Evolutionary conservation across 2,888 invertebrate species (phyloP).

Genomic region (Nephrotoma flavescens): DNA sequence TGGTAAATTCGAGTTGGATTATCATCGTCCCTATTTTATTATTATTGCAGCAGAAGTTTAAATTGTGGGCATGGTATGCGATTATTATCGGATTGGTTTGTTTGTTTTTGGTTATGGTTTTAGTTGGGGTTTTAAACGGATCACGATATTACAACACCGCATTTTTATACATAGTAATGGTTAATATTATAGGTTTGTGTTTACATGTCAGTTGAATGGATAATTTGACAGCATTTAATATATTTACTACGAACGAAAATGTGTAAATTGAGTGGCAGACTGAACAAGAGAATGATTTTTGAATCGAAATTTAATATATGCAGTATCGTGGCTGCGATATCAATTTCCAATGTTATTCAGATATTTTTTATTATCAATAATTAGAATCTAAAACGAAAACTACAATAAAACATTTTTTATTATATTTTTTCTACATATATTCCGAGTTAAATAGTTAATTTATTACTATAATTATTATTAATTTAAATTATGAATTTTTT

Average conservation of each 20-base stretch:
- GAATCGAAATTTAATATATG: background rate
- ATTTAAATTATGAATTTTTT: background rate
- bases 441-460: background rate
- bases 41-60: background rate
- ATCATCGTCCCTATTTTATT: background rate
- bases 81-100: background rate
- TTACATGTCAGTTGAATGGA: background rate
- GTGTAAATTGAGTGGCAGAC: background rate
- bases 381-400: background rate
- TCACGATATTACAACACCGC: background rate
- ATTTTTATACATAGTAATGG: background rate
- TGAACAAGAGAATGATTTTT: background rate
- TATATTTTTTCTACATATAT: background rate
- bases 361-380: background rate
- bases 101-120: background rate
- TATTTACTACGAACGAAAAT: background rate
- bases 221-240: background rate
- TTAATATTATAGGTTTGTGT: background rate
- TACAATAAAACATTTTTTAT: background rate
- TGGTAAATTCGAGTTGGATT: background rate
- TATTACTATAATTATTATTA: background rate
- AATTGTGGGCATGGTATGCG: background rate
- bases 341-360: background rate
- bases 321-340: background rate
- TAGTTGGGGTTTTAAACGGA: background rate